These are phyloP conservation scores for Rhinolophus ferrumequinum DNA, from an alignment of 2,113 vertebrate species.

Conservation along the genomic window DNA sequence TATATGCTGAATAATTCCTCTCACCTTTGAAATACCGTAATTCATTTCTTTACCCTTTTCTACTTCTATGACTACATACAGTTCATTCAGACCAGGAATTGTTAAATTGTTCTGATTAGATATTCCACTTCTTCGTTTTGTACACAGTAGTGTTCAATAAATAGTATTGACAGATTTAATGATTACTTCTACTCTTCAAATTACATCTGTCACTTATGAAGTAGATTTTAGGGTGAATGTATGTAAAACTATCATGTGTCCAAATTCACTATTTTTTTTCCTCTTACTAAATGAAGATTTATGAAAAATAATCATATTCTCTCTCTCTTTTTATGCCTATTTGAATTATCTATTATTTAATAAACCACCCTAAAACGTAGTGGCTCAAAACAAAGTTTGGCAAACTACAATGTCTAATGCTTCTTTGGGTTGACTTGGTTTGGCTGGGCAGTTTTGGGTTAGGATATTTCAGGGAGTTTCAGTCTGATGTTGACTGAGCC, in stretches of 20 bases:
- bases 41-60: background rate
- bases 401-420: fast-evolving
- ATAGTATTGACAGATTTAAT: background rate
- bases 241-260: background rate
- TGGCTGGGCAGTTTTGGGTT: background rate
- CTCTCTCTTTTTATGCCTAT: background rate
- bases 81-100: background rate
- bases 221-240: background rate
- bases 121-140: background rate
- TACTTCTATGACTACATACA: background rate
- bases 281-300: background rate
- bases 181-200: background rate
- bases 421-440: background rate
- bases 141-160: background rate
- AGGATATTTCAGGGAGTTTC: background rate
- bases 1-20: background rate
- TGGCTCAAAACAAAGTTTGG: background rate
- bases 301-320: background rate
- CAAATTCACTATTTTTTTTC: background rate
- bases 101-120: background rate
- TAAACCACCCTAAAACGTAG: background rate
- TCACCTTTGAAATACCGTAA: background rate
- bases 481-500: background rate
- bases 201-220: background rate
- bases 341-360: background rate